Evolutionary conservation across 2,113 vertebrate genomes (phyloP).

Genomic region (Neofelis nebulosa): DNA sequence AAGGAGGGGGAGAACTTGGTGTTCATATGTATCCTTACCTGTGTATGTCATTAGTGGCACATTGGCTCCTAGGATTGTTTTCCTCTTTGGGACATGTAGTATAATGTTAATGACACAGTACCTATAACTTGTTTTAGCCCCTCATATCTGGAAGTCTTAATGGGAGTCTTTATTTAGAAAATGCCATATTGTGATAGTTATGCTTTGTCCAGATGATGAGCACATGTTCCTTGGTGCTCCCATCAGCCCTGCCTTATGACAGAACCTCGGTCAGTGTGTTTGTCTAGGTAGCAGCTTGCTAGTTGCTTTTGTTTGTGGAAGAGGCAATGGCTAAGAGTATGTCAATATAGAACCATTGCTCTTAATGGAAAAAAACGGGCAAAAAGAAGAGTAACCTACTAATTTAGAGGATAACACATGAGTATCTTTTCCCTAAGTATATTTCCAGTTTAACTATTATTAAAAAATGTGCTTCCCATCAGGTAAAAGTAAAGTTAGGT

Average conservation of each 20-base stretch:
- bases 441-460: background rate
- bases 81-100: background rate
- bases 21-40: slow-evolving; percentile 99
- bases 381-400: background rate
- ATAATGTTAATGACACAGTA: background rate
- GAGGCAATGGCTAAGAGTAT: background rate
- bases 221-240: background rate
- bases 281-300: background rate
- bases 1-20: slow-evolving; percentile 98
- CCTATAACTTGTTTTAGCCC: background rate
- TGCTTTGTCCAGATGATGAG: background rate
- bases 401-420: background rate
- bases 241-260: background rate
- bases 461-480: background rate
- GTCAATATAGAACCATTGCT: background rate
- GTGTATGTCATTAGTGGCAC: background rate
- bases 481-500: slow-evolving; percentile 2
- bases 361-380: background rate
- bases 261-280: background rate
- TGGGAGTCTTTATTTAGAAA: slow-evolving; percentile 13
- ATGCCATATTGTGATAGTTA: background rate
- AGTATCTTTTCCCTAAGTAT: background rate
- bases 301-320: background rate
- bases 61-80: background rate
- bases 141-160: background rate